These are phyloP conservation scores for Tachina grossa DNA, from an alignment of 2,888 invertebrate genomes.

Conservation along the genomic window DNA sequence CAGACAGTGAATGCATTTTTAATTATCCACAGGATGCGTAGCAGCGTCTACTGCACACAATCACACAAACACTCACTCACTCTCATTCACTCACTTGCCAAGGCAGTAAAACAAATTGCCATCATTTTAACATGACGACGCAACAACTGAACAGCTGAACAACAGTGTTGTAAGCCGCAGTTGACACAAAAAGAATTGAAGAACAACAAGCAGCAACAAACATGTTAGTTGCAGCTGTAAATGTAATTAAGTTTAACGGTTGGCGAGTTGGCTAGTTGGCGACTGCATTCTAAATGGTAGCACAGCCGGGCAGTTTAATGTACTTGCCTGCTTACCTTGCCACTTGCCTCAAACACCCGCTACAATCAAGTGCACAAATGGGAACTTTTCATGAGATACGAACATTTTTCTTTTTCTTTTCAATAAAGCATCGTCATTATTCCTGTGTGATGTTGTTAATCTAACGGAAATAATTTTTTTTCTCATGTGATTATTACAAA, in stretches of 20 bases:
- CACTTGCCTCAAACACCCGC: slow-evolving; percentile 59
- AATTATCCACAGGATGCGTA: slow-evolving; percentile 75
- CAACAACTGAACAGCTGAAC: slow-evolving; percentile 33
- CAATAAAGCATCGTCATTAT: slow-evolving; percentile 16
- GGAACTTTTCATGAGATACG: slow-evolving; percentile 23
- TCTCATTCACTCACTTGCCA: neutral
- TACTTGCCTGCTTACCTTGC: neutral
- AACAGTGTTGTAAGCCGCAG: slow-evolving; percentile 8
- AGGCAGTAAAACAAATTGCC: slow-evolving; percentile 64
- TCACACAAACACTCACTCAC: neutral
- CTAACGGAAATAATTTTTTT: slow-evolving; percentile 68
- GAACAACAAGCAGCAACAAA: slow-evolving; percentile 21
- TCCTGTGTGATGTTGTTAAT: slow-evolving; percentile 52
- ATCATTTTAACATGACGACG: slow-evolving; percentile 65
- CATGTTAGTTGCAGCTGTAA: slow-evolving; percentile 54
- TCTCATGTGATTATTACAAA: slow-evolving; percentile 54
- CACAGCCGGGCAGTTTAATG: slow-evolving; percentile 1
- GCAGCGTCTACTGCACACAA: slow-evolving; percentile 26
- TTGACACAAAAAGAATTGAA: slow-evolving; percentile 3
- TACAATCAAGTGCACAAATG: slow-evolving; percentile 33
- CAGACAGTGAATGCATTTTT: slow-evolving; percentile 72
- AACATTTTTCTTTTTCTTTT: neutral
- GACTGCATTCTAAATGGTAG: slow-evolving; percentile 39
- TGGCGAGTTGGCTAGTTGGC: slow-evolving; percentile 19
- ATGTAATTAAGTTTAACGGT: slow-evolving; percentile 39